phyloP scores from a whole-genome alignment of 2,888 invertebrate genomes.

The Aproaerema taeniolella region DNA sequence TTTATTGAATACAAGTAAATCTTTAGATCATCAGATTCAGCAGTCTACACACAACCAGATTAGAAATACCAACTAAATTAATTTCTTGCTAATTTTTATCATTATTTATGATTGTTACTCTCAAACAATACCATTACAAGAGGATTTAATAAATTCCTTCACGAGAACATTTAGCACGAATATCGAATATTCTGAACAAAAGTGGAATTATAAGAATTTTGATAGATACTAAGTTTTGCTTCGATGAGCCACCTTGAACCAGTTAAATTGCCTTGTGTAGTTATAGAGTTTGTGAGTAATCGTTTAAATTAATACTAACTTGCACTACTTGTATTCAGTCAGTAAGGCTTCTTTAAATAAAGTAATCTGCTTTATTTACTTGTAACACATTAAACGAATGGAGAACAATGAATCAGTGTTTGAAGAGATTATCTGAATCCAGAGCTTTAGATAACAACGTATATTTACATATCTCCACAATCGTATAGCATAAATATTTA shows the following conservation, averaged over 20 bases:
- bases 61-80: not conserved
- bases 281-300: not conserved
- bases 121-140: no score
- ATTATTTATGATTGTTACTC: conserved; percentile 1
- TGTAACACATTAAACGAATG: conserved; percentile 1
- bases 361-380: conserved; percentile 13
- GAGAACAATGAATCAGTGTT: conserved; percentile 21
- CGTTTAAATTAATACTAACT: not conserved
- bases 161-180: conserved; percentile 2
- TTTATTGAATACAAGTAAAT: no score
- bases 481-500: no score
- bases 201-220: conserved; percentile 30
- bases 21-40: no score
- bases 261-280: conserved; percentile 35
- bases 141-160: conserved; percentile 6
- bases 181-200: not conserved
- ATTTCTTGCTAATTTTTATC: not conserved
- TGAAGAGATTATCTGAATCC: not conserved
- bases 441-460: conserved; percentile 11
- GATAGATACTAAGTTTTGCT: conserved; percentile 41
- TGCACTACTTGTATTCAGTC: conserved; percentile 18
- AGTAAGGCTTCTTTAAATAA: conserved; percentile 20
- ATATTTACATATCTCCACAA: no score
- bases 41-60: no score
- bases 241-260: conserved; percentile 53